A percentile compares a stretch with the other conserved stretches of the same genome.
Evolutionary conservation across 2,113 vertebrate species (phyloP).

Genomic region (Datnioides undecimradiatus): DNA sequence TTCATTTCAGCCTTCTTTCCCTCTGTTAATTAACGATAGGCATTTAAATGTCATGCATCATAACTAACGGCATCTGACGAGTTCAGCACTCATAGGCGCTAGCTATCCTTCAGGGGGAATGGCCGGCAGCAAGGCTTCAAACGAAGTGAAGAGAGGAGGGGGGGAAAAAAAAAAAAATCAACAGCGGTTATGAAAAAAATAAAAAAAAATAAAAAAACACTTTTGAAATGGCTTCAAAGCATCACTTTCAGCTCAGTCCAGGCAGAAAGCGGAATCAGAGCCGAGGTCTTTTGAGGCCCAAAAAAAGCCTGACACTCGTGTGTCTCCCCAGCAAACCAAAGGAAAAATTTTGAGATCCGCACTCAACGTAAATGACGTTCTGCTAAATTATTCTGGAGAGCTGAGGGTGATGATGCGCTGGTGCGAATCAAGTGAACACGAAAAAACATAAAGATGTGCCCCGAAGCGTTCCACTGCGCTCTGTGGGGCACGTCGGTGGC

Average conservation of each 20-base stretch:
- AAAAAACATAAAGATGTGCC: constrained; percentile 36
- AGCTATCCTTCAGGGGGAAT: constrained; percentile 64
- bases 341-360: constrained; percentile 24
- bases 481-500: constrained; percentile 40
- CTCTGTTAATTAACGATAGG: constrained; percentile 78
- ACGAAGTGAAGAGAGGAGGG: constrained; percentile 36
- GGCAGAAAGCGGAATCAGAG: constrained; percentile 59
- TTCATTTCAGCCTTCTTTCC: constrained; percentile 41
- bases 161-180: constrained; percentile 31
- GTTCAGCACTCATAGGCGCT: constrained; percentile 52
- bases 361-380: constrained; percentile 48
- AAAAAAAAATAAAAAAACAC: constrained; percentile 24
- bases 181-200: constrained; percentile 44
- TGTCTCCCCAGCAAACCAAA: constrained; percentile 44
- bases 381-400: constrained; percentile 60
- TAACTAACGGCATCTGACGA: constrained; percentile 73
- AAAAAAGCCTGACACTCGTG: constrained; percentile 18
- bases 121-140: constrained; percentile 71
- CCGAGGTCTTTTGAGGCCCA: constrained; percentile 46
- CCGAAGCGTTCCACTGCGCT: constrained; percentile 27
- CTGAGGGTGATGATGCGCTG: constrained; percentile 38
- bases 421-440: constrained; percentile 25
- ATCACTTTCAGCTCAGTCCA: constrained; percentile 62
- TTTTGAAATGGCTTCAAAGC: constrained; percentile 78
- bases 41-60: constrained; percentile 79